Evolutionary conservation across 2,113 vertebrate species (phyloP).

Genomic region (Tetraodon nigroviridis): DNA sequence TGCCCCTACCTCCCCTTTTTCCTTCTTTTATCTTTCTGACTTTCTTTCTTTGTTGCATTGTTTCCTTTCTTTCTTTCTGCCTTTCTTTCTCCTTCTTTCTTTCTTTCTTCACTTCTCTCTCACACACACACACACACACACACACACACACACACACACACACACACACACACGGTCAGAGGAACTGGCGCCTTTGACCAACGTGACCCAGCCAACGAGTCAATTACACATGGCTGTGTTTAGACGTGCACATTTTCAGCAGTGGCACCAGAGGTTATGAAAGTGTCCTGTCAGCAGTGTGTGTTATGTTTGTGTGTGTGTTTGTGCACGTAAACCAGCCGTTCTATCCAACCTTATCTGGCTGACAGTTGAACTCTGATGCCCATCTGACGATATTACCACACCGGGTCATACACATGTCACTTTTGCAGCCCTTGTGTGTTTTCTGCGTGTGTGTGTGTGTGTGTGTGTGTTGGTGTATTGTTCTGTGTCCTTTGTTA

Average conservation of each 20-base stretch:
- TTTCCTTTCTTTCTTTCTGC: too few species aligned
- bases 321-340: slow-evolving; percentile 23
- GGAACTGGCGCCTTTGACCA: slow-evolving; percentile 13
- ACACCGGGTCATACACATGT: background rate
- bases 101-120: too few species aligned
- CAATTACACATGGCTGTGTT: slow-evolving; percentile 32
- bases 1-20: slow-evolving; percentile 1
- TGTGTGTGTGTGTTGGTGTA: too few species aligned
- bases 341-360: slow-evolving; percentile 18
- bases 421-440: background rate
- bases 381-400: slow-evolving; percentile 15
- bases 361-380: slow-evolving; percentile 37
- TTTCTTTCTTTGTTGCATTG: too few species aligned
- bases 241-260: slow-evolving; percentile 30
- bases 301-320: slow-evolving; percentile 3
- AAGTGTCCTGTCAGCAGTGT: slow-evolving; percentile 29
- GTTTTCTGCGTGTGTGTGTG: slow-evolving; percentile 15
- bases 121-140: slow-evolving; percentile 2
- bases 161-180: slow-evolving; percentile 13
- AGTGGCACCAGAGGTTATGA: slow-evolving; percentile 35
- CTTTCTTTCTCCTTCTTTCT: too few species aligned
- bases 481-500: background rate
- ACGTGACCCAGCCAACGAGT: slow-evolving; percentile 22
- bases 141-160: slow-evolving; percentile 11
- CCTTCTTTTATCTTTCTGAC: background rate